Percentiles rank a stretch among this genome's conserved stretches.
Evolutionary conservation across 2,797 vertebrate genomes (phyloP).

Genomic region (Cyclopterus lumpus): DNA sequence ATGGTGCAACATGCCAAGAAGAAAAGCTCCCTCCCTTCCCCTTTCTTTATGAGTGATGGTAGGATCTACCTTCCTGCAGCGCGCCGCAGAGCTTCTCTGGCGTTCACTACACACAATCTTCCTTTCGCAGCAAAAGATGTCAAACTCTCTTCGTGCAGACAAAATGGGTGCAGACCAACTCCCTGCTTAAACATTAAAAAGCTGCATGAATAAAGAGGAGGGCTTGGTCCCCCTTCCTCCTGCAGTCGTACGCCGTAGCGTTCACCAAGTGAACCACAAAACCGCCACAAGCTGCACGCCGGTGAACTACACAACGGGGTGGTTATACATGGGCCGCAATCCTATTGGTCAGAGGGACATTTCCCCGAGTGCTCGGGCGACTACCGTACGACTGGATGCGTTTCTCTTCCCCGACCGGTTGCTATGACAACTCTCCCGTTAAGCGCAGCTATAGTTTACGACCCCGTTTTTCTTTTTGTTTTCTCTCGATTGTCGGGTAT

Average conservation of each 20-base stretch:
- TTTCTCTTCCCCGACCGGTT: slow-evolving; percentile 33
- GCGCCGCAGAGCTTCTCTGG: slow-evolving; percentile 27
- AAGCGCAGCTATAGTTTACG: slow-evolving; percentile 25
- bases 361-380: slow-evolving; percentile 16
- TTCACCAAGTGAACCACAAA: slow-evolving; percentile 53
- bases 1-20: slow-evolving; percentile 17
- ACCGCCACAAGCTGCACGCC: slow-evolving; percentile 51
- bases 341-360: slow-evolving; percentile 36
- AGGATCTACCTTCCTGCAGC: background rate
- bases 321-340: slow-evolving; percentile 30
- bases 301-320: slow-evolving; percentile 60
- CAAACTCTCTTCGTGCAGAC: slow-evolving; percentile 52
- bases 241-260: slow-evolving; percentile 38
- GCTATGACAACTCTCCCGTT: slow-evolving; percentile 42
- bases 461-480: background rate
- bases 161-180: slow-evolving; percentile 61
- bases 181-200: slow-evolving; percentile 64
- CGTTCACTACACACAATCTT: slow-evolving; percentile 28
- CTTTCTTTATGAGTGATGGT: background rate
- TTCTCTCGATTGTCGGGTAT: slow-evolving; percentile 28
- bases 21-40: background rate
- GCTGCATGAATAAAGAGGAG: slow-evolving; percentile 69
- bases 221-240: slow-evolving; percentile 27
- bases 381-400: slow-evolving; percentile 11
- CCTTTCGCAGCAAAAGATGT: slow-evolving; percentile 40